phyloP scores from a whole-genome alignment of 2,888 invertebrate genomes.

The Fragum whitleyi region DNA sequence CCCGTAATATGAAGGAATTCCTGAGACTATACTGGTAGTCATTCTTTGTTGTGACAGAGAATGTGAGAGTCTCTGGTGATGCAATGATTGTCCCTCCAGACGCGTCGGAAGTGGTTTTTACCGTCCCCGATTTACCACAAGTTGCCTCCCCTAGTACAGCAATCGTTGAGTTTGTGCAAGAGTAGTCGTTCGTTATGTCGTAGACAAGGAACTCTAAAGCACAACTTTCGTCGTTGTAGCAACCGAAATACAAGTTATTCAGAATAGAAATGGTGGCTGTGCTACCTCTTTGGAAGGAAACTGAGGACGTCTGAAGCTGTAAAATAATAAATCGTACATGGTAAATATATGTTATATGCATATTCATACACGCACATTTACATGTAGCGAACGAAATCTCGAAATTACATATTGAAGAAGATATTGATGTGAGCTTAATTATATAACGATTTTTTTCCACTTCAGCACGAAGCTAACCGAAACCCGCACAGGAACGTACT shows the following conservation, averaged over 20 bases:
- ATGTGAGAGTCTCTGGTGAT: not conserved
- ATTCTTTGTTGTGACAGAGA: slow-evolving; percentile 14
- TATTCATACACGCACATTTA: no score
- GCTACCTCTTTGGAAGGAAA: not conserved
- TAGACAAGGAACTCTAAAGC: slow-evolving; percentile 13
- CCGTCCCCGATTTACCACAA: slow-evolving; percentile 5
- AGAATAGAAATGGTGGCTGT: not conserved
- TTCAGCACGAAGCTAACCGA: no score
- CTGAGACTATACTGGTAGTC: slow-evolving; percentile 5
- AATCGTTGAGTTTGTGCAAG: slow-evolving; percentile 3
- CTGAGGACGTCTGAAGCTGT: not conserved
- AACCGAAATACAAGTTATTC: slow-evolving; percentile 12
- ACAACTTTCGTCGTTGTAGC: slow-evolving; percentile 1
- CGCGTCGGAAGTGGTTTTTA: not conserved
- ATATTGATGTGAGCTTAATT: no score
- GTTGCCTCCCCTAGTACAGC: slow-evolving; percentile 21
- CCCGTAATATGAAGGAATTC: not conserved
- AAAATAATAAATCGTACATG: no score
- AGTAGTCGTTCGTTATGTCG: not conserved
- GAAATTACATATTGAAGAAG: no score
- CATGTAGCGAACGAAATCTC: no score
- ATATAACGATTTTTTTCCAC: no score
- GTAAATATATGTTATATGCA: no score
- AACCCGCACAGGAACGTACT: no score
- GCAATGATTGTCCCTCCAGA: not conserved